Base-by-base conservation (phyloP, 2,113 vertebrate genomes). In the Urocynchramus pylzowi region DNA sequence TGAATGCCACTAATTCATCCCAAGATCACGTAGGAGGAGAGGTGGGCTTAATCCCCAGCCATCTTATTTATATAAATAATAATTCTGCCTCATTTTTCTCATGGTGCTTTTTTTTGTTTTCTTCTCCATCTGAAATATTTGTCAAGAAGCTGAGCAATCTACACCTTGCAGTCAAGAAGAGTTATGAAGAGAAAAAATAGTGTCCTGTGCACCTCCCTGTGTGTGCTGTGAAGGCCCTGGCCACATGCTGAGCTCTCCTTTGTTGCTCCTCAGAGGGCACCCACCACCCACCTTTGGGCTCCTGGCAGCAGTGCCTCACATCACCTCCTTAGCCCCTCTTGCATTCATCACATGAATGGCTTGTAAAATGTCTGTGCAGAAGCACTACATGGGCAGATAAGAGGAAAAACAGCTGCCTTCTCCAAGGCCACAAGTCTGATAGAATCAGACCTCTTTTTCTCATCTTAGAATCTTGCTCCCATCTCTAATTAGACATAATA, bases 401-500 rank as follows among this genome's bases (percentile, higher is more conserved):
- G 31, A 56, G 39, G 45, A 30, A 74, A 76, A 61, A 11, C 54
- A 59, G 37, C 50, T 91, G 45, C 54, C 63, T 47, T 76, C 39
- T 44, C 17, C 33, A 61, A 65, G 37, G n/a, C 78, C 39, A 41
- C 44, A 64, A 77, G 41, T 35, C 76, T 74, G 42, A 60, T 52
- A 89, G 47, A 95, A 90, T 86, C 68, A 93, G 56, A 86, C 73
- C 44, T 88, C 71, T 80, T 90, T 67, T 87, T 84, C 79, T 81
- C 73, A 64, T 79, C 65, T 90, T 90, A 54, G 61, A 73, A 78
- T 78, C 60, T 92, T 81, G 31, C 52, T 95, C 31, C 45, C 49
- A 6, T 95, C 86, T 92, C 68, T 96, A 96, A 95, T 97, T 90
- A 93, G 59, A 93, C 83, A 94, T 78, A 90, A 78, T 96, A 96